phyloP scores from a whole-genome alignment of 2,797 vertebrate genomes.

The Manis crassicaudata region DNA sequence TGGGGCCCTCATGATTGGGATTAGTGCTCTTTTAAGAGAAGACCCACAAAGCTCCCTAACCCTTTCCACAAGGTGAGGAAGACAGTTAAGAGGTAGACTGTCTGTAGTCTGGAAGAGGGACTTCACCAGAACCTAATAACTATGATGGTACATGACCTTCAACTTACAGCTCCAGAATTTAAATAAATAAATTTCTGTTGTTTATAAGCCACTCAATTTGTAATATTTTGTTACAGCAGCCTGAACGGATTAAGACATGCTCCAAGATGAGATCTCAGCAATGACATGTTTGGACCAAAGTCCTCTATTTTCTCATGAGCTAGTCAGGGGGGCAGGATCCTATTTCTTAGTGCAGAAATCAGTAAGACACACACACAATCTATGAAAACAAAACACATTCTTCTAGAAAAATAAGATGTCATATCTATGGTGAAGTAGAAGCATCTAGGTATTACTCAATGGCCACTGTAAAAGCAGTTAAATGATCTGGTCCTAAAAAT shows the following conservation, averaged over 20 bases:
- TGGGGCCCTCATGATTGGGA: neutral
- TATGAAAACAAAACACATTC: neutral
- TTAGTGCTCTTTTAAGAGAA: neutral
- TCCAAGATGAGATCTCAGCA: slow-evolving; percentile 16
- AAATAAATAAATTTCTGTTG: neutral
- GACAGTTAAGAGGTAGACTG: neutral
- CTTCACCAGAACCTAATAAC: neutral
- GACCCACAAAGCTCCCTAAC: neutral
- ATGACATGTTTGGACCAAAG: neutral
- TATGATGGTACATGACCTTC: neutral
- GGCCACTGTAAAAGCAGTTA: neutral
- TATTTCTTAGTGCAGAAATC: neutral
- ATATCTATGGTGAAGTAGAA: neutral
- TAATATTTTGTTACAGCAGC: neutral
- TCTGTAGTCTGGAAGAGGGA: neutral
- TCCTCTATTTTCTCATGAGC: neutral
- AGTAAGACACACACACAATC: neutral
- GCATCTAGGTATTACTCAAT: neutral
- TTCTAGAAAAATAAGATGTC: neutral
- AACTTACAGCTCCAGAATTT: neutral
- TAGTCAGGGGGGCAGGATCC: neutral
- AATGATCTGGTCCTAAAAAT: neutral
- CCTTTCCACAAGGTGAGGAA: neutral
- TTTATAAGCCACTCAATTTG: neutral
- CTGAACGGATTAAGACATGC: neutral